phyloP scores from a whole-genome alignment of 2,113 vertebrate genomes.

The Eulemur rufifrons region DNA sequence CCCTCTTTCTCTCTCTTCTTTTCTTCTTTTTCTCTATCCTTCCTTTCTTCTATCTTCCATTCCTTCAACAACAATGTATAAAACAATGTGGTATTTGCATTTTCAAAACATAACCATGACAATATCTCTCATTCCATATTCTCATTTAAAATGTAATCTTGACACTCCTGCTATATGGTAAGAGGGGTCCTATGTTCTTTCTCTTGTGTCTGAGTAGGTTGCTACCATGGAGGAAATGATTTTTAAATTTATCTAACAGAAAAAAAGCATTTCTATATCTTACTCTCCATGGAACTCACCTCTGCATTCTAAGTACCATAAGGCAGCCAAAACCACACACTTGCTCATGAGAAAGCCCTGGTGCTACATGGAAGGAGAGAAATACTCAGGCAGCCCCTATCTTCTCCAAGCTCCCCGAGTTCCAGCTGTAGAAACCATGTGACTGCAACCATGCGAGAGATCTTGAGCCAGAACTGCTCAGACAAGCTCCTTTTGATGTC shows the following conservation, averaged over 20 bases:
- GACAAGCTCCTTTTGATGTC: not conserved
- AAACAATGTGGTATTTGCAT: not conserved
- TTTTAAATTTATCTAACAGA: not conserved
- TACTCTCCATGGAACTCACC: not conserved
- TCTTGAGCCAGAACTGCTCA: not conserved
- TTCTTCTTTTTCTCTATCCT: not conserved
- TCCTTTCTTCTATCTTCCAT: not conserved
- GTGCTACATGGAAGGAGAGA: not conserved
- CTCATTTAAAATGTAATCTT: not conserved
- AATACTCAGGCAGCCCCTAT: accelerated
- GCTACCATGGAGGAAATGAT: not conserved
- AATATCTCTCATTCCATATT: not conserved
- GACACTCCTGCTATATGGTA: too few species aligned
- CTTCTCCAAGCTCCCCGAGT: not conserved
- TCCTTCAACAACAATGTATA: not conserved
- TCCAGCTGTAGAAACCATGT: accelerated
- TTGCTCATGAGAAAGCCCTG: not conserved
- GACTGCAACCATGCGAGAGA: accelerated
- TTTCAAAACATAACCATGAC: not conserved
- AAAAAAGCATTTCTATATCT: not conserved
- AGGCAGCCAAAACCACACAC: not conserved
- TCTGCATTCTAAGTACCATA: not conserved
- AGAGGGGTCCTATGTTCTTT: not conserved
- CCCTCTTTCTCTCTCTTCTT: not conserved
- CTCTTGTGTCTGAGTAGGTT: not conserved